A percentile compares a stretch with the other conserved stretches of the same genome.
Conservation (phyloP, 92 coral and sea anemone genomes). For the Muricea muricata region DNA sequence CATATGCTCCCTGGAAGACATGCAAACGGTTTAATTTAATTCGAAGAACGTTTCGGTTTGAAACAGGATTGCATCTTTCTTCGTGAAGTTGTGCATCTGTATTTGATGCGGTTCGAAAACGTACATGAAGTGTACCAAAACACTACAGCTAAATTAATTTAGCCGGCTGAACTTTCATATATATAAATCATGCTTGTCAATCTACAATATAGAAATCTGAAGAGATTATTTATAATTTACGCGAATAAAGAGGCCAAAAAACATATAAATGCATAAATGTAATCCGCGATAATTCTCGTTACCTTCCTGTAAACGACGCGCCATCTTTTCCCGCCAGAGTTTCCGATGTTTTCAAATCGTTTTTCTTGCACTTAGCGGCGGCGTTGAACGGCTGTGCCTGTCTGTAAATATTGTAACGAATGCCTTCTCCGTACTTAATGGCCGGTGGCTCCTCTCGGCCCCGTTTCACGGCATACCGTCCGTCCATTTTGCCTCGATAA, state of each 20-base stretch:
- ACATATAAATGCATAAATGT: not conserved
- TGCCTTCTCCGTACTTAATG: not conserved
- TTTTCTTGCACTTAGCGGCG: constrained; percentile 1
- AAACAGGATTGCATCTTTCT: no score
- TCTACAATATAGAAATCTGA: not conserved
- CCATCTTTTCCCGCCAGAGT: not conserved
- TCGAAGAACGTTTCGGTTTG: no score
- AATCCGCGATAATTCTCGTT: not conserved
- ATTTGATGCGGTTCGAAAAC: no score
- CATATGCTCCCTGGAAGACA: no score
- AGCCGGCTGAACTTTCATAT: no score
- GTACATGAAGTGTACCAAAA: no score
- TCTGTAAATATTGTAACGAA: constrained; percentile 1
- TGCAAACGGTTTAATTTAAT: no score
- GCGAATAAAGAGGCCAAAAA: not conserved
- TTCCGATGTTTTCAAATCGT: not conserved
- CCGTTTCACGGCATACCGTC: constrained; percentile 1
- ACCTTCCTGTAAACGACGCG: constrained; percentile 8
- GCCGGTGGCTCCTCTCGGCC: not conserved
- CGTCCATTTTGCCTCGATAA: not conserved
- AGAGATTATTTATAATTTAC: constrained; percentile 1
- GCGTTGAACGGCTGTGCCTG: constrained; percentile 5
- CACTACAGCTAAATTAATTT: no score
- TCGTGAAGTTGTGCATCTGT: no score
- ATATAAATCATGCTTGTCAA: not conserved